Base-by-base conservation (phyloP, 2,113 vertebrate species). In the Perccottus glenii region DNA sequence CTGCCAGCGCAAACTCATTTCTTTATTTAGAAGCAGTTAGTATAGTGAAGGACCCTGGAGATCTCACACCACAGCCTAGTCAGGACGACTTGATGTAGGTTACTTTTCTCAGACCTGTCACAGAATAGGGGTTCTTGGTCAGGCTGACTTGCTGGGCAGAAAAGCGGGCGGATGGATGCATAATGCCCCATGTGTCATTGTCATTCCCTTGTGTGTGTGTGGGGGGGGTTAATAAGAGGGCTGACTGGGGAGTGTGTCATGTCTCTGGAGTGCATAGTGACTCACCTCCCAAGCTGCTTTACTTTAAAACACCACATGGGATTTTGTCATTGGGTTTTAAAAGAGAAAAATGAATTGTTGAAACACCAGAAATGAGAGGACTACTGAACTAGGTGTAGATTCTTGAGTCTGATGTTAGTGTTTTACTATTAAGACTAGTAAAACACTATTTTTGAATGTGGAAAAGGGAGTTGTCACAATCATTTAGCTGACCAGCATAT, bases 11-110 rank as follows among this genome's bases (percentile, higher is more conserved):
- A 53, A 45, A 68, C 80, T 63, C 62, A 33, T 46, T 75, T 87
- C 88, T 91, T 91, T 88, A 85, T 92, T 87, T 91, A 91, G 86
- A 87, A 85, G 56, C 70, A 72, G 79, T 77, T 68, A 84, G 80
- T 75, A 52, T 60, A 85, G 80, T 38, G 16, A 55, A 53, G 74
- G 40, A 77, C 73, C 46, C 44, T 33, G 45, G 73, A 69, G 83
- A 87, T 61, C 62, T 73, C 70, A 56, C 63, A 73, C 59, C 67
- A 52, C 50, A 63, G 70, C 55, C 67, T 66, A 78, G 87, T 84
- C 77, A 75, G 75, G 66, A 69, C 64, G 42, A 60, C 64, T 77
- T 60, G 79, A 89, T 91, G 78, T 88, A 76, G 88, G 87, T 86
- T 86, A 83, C 62, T 67, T 86, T 33, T 1, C 75, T 84, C 80